phyloP scores from a whole-genome alignment of 2,888 invertebrate species.

The Pharmacophagus antenor region DNA sequence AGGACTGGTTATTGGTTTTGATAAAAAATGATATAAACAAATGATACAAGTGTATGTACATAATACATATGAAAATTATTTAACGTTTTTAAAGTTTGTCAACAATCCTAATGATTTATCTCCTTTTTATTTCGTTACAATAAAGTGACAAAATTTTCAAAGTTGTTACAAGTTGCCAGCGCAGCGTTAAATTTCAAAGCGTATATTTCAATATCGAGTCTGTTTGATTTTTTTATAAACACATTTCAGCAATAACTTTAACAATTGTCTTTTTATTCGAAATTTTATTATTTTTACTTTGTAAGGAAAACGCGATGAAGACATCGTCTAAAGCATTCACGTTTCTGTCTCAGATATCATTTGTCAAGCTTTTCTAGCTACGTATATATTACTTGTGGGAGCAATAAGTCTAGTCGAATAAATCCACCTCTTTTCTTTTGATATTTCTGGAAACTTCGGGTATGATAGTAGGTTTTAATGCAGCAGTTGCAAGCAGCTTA shows the following conservation, averaged over 20 bases:
- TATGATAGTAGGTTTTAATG: not conserved
- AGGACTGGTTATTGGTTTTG: too few species aligned
- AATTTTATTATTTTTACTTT: slow-evolving; percentile 15
- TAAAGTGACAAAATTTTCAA: too few species aligned
- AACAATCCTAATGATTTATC: too few species aligned
- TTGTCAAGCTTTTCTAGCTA: slow-evolving; percentile 53
- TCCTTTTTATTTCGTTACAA: too few species aligned
- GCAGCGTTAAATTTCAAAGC: too few species aligned
- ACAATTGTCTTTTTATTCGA: not conserved
- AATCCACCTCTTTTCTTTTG: slow-evolving; percentile 13
- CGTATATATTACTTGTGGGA: slow-evolving; percentile 25
- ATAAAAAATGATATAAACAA: too few species aligned
- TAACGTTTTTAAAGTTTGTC: too few species aligned
- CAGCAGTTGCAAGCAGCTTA: too few species aligned
- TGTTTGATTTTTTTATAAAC: not conserved
- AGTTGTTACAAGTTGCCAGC: too few species aligned
- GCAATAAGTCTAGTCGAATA: slow-evolving; percentile 26
- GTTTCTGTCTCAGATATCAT: slow-evolving; percentile 48
- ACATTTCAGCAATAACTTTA: not conserved
- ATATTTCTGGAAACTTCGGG: not conserved
- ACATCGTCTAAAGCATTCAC: slow-evolving; percentile 34
- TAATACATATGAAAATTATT: too few species aligned
- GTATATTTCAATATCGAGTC: too few species aligned
- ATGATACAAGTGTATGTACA: too few species aligned
- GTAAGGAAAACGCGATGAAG: slow-evolving; percentile 19